A percentile compares a stretch with the other conserved stretches of the same genome.
Conservation (phyloP, 1,140 invertebrate species). For the Helicoverpa zea region DNA sequence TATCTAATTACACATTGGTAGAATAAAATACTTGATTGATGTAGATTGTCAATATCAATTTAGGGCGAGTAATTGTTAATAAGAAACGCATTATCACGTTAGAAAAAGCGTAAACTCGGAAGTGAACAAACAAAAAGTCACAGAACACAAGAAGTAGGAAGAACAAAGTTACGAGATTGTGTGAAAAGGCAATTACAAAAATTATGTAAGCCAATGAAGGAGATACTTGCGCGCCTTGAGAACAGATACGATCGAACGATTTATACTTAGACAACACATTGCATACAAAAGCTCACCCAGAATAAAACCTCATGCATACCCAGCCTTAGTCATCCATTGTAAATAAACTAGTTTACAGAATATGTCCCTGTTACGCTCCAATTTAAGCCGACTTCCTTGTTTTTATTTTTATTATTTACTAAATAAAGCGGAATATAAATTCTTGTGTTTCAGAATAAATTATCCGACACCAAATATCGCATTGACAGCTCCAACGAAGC, state of each 20-base stretch:
- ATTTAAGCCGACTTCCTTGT: constrained; percentile 40
- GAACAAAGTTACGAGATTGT: constrained; percentile 70
- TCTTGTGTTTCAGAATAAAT: constrained; percentile 29
- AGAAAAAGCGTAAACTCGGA: constrained; percentile 57
- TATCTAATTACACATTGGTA: neutral
- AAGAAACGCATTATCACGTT: neutral
- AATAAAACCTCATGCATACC: constrained; percentile 19
- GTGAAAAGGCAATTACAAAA: constrained; percentile 77
- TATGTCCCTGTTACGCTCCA: constrained; percentile 21
- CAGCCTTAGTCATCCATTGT: constrained; percentile 24
- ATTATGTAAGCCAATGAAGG: constrained; percentile 77
- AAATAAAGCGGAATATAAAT: constrained; percentile 18
- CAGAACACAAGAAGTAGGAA: constrained; percentile 71
- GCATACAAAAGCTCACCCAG: constrained; percentile 50
- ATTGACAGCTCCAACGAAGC: constrained; percentile 42
- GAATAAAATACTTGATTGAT: constrained; percentile 27
- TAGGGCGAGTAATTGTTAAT: constrained; percentile 15
- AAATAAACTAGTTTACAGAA: neutral
- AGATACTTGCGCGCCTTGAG: constrained; percentile 73
- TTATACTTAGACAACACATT: constrained; percentile 49
- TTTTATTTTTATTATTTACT: constrained; percentile 31
- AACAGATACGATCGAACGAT: constrained; percentile 59
- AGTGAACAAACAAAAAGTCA: constrained; percentile 60
- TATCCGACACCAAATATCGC: constrained; percentile 11
- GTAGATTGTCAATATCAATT: constrained; percentile 22